Evolutionary conservation across 2,888 invertebrate species (phyloP).

Genomic region (Meloe dianella): DNA sequence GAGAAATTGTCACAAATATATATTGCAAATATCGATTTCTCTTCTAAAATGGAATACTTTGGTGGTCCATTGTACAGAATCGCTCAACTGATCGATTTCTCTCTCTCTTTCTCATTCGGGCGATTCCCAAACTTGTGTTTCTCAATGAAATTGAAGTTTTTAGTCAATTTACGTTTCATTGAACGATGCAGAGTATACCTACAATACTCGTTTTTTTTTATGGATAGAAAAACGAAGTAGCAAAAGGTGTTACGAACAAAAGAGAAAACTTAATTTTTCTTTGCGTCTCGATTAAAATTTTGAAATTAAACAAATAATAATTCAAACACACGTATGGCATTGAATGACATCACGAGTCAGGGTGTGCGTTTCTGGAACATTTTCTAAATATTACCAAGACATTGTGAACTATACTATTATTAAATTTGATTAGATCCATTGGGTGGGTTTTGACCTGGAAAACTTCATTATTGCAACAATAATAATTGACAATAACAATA

Average conservation of each 20-base stretch:
- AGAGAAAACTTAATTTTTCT: not conserved
- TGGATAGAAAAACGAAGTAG: not conserved
- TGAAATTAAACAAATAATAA: not conserved
- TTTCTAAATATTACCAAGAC: constrained; percentile 12
- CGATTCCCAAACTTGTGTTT: constrained; percentile 16
- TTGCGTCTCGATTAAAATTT: not conserved
- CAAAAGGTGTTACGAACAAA: not conserved
- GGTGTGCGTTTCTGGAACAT: constrained; percentile 8
- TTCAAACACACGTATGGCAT: constrained; percentile 37
- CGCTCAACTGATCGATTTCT: constrained; percentile 9
- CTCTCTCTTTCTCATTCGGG: not conserved
- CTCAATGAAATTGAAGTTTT: constrained; percentile 12
- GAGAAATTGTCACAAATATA: not conserved
- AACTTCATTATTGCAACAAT: constrained; percentile 19
- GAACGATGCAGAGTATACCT: not conserved
- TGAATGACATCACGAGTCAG: constrained; percentile 40
- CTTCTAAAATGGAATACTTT: not conserved
- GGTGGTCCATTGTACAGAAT: constrained; percentile 15
- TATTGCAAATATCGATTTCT: not conserved
- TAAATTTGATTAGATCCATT: constrained; percentile 16
- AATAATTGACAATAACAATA: constrained; percentile 6
- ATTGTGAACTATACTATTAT: constrained; percentile 16
- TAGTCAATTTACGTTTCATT: constrained; percentile 13
- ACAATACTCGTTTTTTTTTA: not conserved
- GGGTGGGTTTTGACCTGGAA: constrained; percentile 16